Conservation (phyloP, 2,797 vertebrate species). For the Glyptemys insculpta region DNA sequence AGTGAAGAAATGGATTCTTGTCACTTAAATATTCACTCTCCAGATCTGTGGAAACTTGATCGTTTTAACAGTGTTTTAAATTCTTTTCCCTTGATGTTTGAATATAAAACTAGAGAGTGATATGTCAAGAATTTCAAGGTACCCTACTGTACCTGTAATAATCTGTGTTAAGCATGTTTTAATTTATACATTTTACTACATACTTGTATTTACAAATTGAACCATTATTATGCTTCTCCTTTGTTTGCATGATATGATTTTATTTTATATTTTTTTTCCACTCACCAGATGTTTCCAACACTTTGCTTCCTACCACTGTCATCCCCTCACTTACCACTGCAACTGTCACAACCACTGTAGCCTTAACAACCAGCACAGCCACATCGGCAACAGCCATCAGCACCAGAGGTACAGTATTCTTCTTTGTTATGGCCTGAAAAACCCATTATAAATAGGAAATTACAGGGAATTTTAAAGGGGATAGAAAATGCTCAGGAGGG, state of each 20-base stretch:
- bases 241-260: constrained; percentile 89
- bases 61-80: constrained; percentile 65
- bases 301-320: constrained; percentile 95
- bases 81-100: constrained; percentile 16
- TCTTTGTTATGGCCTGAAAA: constrained; percentile 83
- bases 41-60: constrained; percentile 51
- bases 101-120: constrained; percentile 77
- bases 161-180: constrained; percentile 80
- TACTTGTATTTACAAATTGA: constrained; percentile 82
- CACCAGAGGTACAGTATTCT: constrained; percentile 93
- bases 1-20: constrained; percentile 81
- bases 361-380: constrained; percentile 92
- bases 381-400: constrained; percentile 90
- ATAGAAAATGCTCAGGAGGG: constrained; percentile 4
- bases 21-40: constrained; percentile 84
- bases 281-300: constrained; percentile 95
- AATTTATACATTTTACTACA: constrained; percentile 78
- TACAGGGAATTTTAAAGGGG: not conserved
- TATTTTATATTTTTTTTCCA: constrained; percentile 90
- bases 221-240: constrained; percentile 82
- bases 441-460: constrained; percentile 52
- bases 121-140: constrained; percentile 79
- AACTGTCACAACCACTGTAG: constrained; percentile 93
- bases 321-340: constrained; percentile 93
- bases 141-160: constrained; percentile 73